Evolutionary conservation across 2,113 vertebrate species (phyloP).

Genomic region (Triplophysa siluroides): DNA sequence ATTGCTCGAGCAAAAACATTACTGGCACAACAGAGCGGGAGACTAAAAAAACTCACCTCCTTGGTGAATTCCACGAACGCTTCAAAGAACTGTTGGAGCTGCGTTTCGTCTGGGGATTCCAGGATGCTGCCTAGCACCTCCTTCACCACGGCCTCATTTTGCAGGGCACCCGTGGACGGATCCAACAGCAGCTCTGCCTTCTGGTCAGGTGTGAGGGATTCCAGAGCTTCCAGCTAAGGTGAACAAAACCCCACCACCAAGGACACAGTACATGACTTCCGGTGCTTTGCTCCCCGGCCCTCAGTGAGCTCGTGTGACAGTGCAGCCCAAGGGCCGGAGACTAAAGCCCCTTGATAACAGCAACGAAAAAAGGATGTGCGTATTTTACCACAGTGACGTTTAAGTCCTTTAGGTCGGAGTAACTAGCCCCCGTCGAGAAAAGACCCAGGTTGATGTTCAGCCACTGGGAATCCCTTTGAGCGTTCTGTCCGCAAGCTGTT

Average conservation of each 20-base stretch:
- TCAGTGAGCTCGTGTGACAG: background rate
- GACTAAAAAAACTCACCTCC: too few relatives aligned
- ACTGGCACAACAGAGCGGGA: background rate
- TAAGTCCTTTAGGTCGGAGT: too few relatives aligned
- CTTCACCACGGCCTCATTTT: too few relatives aligned
- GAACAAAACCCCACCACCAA: background rate
- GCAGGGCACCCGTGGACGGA: background rate
- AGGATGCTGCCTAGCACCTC: too few relatives aligned
- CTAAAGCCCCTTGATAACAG: background rate
- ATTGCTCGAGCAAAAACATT: background rate
- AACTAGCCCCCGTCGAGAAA: too few relatives aligned
- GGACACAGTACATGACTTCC: background rate
- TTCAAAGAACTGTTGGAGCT: too few relatives aligned
- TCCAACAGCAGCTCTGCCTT: conserved; percentile 31
- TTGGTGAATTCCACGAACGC: too few relatives aligned
- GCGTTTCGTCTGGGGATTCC: too few relatives aligned
- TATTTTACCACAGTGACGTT: background rate
- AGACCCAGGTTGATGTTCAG: too few relatives aligned
- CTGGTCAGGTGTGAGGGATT: background rate
- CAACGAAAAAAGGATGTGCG: background rate
- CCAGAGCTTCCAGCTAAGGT: background rate
- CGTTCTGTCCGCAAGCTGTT: too few relatives aligned
- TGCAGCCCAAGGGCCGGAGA: background rate
- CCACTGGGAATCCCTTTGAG: too few relatives aligned
- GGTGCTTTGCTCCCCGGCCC: background rate